These are phyloP conservation scores for Neodiprion fabricii DNA, from an alignment of 1,140 invertebrate genomes.

Conservation along the genomic window DNA sequence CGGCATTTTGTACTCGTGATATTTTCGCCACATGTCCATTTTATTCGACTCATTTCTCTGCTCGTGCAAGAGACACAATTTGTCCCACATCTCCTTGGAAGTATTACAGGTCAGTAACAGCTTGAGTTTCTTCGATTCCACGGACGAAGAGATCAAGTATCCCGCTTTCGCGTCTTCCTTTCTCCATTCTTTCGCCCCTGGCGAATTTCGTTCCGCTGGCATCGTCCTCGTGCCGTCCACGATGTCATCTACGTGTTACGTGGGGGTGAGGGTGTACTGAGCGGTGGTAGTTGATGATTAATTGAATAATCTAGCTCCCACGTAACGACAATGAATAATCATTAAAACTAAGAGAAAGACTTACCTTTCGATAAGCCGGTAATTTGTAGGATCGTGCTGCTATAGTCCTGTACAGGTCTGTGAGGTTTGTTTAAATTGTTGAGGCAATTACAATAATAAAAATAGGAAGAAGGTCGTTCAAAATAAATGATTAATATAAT, in stretches of 20 bases:
- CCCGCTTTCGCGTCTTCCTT: constrained; percentile 44
- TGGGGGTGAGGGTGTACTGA: no score
- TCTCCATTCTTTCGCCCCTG: constrained; percentile 28
- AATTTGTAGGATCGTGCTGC: no score
- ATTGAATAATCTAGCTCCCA: no score
- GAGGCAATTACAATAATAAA: no score
- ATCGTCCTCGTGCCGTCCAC: constrained; percentile 27
- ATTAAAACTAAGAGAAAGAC: no score
- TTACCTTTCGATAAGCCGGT: no score
- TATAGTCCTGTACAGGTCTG: no score
- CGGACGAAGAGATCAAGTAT: constrained; percentile 42
- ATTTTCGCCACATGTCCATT: constrained; percentile 29
- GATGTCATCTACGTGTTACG: constrained; percentile 25
- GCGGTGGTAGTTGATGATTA: no score
- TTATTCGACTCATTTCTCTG: constrained; percentile 28
- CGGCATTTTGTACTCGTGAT: constrained; percentile 48
- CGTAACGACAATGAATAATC: no score
- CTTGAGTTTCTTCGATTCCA: constrained; percentile 43
- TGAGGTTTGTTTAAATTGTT: no score
- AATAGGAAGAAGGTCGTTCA: no score
- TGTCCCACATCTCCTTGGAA: constrained; percentile 39
- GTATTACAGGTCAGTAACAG: constrained; percentile 38
- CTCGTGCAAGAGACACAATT: constrained; percentile 34
- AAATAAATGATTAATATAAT: no score
- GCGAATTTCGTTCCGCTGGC: background rate